Evolutionary conservation across 2,113 vertebrate species (phyloP), one percentile per base, ranked within the genome.

Genomic region (Gnathonemus longibarbis): DNA sequence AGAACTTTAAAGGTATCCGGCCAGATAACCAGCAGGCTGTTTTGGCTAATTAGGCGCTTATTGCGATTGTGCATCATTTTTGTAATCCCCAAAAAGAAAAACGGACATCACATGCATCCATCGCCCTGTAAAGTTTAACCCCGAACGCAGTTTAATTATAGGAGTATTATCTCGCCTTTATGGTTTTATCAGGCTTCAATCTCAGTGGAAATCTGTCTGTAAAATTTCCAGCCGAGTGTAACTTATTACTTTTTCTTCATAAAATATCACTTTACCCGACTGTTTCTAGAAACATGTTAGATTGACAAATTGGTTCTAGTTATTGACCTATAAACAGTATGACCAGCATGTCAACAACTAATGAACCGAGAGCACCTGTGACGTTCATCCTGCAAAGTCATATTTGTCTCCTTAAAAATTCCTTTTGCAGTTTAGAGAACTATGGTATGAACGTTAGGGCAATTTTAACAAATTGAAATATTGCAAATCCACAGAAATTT

Each of bases 1-100:
- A 99, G 96, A 99, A 99, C 96, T 99, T 99, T 96, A 99, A 97
- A 98, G 98, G 98, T 99, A 97, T 95, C 42, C 19, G 19, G 19
- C 19, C 53, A 56, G 19, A 56, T 56, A 56, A 56, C 19, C 53
- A 56, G 53, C 19, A 21, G 53, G 19, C 53, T 56, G 53, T 21
- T 56, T 56, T 56, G 53, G 7, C n/a, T 50, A 39, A 31, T 21
- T 48, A 48, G 42, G 39, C 21, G 83, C 42, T 11, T n/a, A 48
- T 84, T 10, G 21, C 83, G 0, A 9, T 9, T 45, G 39, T 45
- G 17, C 45, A 35, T 21, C 31, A 17, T 19, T 84, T 46, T 46
- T 84, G 80, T 84, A 84, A 42, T 17, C 66, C 31, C 66, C 31
- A 31, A 31, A 74, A 74, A 11, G 8, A 70, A 70, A 27, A 66